Conservation (phyloP, 2,113 vertebrate species). For the Brachypteracias leptosomus region DNA sequence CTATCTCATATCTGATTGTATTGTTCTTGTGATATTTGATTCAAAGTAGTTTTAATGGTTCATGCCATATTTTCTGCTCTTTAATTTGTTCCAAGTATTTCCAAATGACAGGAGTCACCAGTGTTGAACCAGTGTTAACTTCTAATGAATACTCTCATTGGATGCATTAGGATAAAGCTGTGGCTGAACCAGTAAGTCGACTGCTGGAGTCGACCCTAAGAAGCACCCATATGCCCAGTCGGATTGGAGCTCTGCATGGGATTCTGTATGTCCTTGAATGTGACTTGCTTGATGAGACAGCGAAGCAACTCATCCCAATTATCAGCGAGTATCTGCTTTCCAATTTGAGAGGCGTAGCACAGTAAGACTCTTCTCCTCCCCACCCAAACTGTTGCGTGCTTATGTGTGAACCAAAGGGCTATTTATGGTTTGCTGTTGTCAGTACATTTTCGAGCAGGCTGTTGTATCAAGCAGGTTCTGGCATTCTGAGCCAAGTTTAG, state of each 20-base stretch:
- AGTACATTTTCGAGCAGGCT: background rate
- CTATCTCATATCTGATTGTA: background rate
- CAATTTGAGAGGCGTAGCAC: slow-evolving; percentile 85
- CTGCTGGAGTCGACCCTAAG: slow-evolving; percentile 90
- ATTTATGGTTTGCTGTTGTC: background rate
- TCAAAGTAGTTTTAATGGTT: background rate
- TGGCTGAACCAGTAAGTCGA: slow-evolving; percentile 91
- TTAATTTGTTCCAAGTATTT: background rate
- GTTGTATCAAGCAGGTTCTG: background rate
- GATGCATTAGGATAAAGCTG: slow-evolving; percentile 86
- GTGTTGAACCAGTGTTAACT: background rate
- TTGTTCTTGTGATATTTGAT: background rate
- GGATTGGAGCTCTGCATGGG: slow-evolving; percentile 92
- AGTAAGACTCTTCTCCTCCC: slow-evolving; percentile 75
- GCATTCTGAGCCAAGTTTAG: background rate
- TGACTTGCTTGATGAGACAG: slow-evolving; percentile 94
- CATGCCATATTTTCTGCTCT: background rate
- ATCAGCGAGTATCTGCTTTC: slow-evolving; percentile 93
- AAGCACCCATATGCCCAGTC: slow-evolving; percentile 92
- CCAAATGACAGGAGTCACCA: background rate
- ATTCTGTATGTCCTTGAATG: slow-evolving; percentile 94
- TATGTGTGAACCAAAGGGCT: background rate
- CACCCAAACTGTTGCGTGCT: background rate
- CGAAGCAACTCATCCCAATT: slow-evolving; percentile 89
- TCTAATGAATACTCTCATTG: background rate